Base-by-base conservation (phyloP, 64 coral and sea anemone genomes). In the Trachythela sp. region DNA sequence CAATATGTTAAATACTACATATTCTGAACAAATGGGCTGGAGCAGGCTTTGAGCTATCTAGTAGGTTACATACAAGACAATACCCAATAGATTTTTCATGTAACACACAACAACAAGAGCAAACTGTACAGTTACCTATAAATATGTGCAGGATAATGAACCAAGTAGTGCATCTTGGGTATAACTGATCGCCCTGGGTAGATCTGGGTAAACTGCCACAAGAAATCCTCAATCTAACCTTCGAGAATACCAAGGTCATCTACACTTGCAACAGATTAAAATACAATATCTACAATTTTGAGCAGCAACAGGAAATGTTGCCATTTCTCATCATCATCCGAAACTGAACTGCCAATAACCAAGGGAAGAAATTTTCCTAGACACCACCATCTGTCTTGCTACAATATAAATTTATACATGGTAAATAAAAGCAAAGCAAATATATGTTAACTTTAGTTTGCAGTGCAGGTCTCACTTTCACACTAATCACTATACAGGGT, bases 301-400 rank as follows among this genome's bases (percentile, higher is more conserved):
- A 77, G 36, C 32, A 32, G 17, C 71, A 77, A 77, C 71, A 77
- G 29, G 32, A 36, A 77, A 77, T 77, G 71, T 10, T 77, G 71
- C 71, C 71, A 77, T 77, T 77, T 77, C 13, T 77, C 71, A 77
- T 77, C 71, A 10, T 77, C 32, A 33, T 77, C 32, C 4, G 71
- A n/a, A 14, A 77, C 31, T 4, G 36, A 33, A 77, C 36, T 77
- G 13, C 71, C 71, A 77, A 77, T 77, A 77, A 77, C 17, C 31
- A 77, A 77, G 32, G 71, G 32, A 33, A 77, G 71, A 27, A 34
- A 77, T 77, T 13, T 77, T 33, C 71, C 71, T 2, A 77, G 36
- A 27, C 71, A 77, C 71, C 71, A 77, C 71, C n/a, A 77, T 77
- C 32, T 77, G 71, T 77, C 30, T 39, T 36, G 71, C 71, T 59